A percentile compares a stretch with the other conserved stretches of the same genome.
Conservation (phyloP, 2,113 vertebrate genomes). For the Atractosteus spatula region DNA sequence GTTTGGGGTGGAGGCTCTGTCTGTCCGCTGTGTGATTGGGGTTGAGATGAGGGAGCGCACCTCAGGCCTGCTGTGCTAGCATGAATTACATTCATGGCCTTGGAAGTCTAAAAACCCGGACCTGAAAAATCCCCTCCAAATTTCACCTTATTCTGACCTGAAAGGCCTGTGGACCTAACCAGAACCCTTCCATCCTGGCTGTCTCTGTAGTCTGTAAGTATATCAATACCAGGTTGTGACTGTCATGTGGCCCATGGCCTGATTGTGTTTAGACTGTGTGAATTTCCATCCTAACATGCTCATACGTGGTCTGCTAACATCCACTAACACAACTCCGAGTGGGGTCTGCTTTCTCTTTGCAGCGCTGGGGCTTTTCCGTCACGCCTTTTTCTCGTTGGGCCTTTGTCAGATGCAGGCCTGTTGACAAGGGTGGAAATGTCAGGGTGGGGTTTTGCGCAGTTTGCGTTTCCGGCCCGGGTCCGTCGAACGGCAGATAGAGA, state of each 20-base stretch:
- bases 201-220: slow-evolving; percentile 81
- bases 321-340: background rate
- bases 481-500: too few relatives aligned
- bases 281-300: slow-evolving; percentile 12
- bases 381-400: too few relatives aligned
- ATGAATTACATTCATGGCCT: slow-evolving; percentile 1
- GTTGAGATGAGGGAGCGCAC: slow-evolving; percentile 63
- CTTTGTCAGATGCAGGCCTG: too few relatives aligned
- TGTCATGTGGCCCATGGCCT: background rate
- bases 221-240: slow-evolving; percentile 35
- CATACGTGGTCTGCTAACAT: slow-evolving; percentile 29
- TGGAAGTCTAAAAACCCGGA: background rate
- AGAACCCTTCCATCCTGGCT: slow-evolving; percentile 65
- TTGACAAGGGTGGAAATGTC: too few relatives aligned
- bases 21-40: slow-evolving; percentile 75
- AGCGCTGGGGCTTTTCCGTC: too few relatives aligned
- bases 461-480: too few relatives aligned
- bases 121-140: slow-evolving; percentile 21
- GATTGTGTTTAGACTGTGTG: background rate
- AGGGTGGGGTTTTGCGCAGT: too few relatives aligned
- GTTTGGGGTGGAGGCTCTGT: slow-evolving; percentile 49
- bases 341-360: too few relatives aligned
- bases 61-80: slow-evolving; percentile 97
- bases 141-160: slow-evolving; percentile 24
- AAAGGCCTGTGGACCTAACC: slow-evolving; percentile 67